These are phyloP conservation scores for Halictus quadricinctus DNA, from an alignment of 2,888 invertebrate genomes.

Conservation along the genomic window DNA sequence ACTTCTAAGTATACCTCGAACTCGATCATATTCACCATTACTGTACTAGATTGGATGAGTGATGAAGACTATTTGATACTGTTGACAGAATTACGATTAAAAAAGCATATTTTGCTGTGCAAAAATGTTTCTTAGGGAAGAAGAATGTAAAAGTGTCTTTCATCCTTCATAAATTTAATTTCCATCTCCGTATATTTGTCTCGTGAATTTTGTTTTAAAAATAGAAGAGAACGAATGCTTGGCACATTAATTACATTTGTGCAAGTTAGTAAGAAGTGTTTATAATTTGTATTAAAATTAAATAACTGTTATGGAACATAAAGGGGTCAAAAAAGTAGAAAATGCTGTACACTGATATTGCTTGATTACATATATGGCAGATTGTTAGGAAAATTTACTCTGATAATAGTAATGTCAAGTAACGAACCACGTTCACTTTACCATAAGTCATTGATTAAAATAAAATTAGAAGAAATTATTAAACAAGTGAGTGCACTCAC, in stretches of 20 bases:
- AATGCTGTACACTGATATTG: slow-evolving; percentile 59
- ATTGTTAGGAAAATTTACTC: slow-evolving; percentile 56
- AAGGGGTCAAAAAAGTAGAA: slow-evolving; percentile 27
- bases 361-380: slow-evolving; percentile 60
- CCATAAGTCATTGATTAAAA: slow-evolving; percentile 40
- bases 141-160: slow-evolving; percentile 34
- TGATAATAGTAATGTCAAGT: slow-evolving; percentile 29
- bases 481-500: slow-evolving; percentile 45
- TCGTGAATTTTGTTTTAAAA: slow-evolving; percentile 33
- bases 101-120: slow-evolving; percentile 55
- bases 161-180: slow-evolving; percentile 37
- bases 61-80: slow-evolving; percentile 60
- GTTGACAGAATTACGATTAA: slow-evolving; percentile 49
- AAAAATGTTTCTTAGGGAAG: slow-evolving; percentile 42
- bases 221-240: slow-evolving; percentile 13
- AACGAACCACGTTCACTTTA: slow-evolving; percentile 49
- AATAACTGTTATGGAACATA: slow-evolving; percentile 35
- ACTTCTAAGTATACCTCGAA: slow-evolving; percentile 57
- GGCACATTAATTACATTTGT: slow-evolving; percentile 7
- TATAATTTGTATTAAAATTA: slow-evolving; percentile 46
- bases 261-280: slow-evolving; percentile 12
- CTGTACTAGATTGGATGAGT: slow-evolving; percentile 39
- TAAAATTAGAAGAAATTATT: slow-evolving; percentile 38
- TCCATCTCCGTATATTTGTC: slow-evolving; percentile 28
- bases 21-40: slow-evolving; percentile 52